Conservation (phyloP, 2,888 invertebrate species). For the Microctonus aethiopoides region DNA sequence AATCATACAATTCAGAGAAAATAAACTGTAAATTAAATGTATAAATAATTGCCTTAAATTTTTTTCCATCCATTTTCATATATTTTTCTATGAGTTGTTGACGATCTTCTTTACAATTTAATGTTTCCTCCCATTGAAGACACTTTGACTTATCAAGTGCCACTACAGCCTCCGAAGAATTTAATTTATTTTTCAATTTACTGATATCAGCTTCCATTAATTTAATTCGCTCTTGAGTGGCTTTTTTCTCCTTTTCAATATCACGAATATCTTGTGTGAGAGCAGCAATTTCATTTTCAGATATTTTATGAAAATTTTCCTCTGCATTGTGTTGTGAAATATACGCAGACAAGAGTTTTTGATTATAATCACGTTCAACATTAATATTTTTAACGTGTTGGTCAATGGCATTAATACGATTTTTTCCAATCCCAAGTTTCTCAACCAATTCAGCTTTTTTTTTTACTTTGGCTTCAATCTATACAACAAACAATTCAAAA, state of each 20-base stretch:
- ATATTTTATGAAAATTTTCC: slow-evolving; percentile 71
- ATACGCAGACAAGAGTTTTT: slow-evolving; percentile 77
- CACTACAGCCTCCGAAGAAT: slow-evolving; percentile 74
- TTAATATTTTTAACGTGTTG: slow-evolving; percentile 70
- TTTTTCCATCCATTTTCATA: slow-evolving; percentile 77
- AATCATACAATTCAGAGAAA: not conserved
- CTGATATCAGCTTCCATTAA: slow-evolving; percentile 66
- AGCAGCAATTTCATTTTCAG: slow-evolving; percentile 67
- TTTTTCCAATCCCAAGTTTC: slow-evolving; percentile 66
- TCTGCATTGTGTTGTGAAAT: slow-evolving; percentile 78
- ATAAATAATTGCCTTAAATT: slow-evolving; percentile 69
- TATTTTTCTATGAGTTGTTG: slow-evolving; percentile 79
- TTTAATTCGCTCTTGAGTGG: slow-evolving; percentile 67
- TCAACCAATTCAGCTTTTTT: slow-evolving; percentile 68
- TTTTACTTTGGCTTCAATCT: slow-evolving; percentile 68
- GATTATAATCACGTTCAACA: slow-evolving; percentile 71
- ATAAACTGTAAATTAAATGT: slow-evolving; percentile 22
- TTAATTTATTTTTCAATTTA: slow-evolving; percentile 72
- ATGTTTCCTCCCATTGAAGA: slow-evolving; percentile 78
- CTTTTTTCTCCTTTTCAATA: slow-evolving; percentile 68
- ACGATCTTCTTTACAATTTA: slow-evolving; percentile 76
- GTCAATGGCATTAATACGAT: slow-evolving; percentile 66
- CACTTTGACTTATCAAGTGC: slow-evolving; percentile 77
- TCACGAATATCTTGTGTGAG: slow-evolving; percentile 68
- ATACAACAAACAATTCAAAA: too few relatives aligned